phyloP scores from a whole-genome alignment of 1,140 invertebrate species.

The Dinothrombium tinctorium region DNA sequence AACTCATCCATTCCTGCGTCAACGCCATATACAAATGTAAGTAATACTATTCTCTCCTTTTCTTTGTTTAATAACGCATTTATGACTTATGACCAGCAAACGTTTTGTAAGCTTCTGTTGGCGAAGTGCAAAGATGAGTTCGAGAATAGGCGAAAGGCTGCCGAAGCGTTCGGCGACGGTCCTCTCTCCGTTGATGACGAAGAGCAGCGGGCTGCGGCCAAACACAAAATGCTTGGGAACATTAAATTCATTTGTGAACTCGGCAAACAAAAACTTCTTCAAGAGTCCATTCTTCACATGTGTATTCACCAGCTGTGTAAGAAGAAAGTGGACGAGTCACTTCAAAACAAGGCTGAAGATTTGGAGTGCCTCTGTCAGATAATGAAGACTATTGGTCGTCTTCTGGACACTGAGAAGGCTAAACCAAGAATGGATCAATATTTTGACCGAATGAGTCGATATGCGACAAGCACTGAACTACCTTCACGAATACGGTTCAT shows the following conservation, averaged over 20 bases:
- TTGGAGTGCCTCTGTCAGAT: slow-evolving; percentile 95
- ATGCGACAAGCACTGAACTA: slow-evolving; percentile 53
- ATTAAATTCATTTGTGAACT: slow-evolving; percentile 79
- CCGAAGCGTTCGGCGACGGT: slow-evolving; percentile 31
- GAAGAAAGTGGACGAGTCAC: slow-evolving; percentile 34
- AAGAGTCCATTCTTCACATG: slow-evolving; percentile 68
- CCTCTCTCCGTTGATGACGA: slow-evolving; percentile 53
- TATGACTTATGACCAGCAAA: slow-evolving; percentile 21
- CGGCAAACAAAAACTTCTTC: slow-evolving; percentile 82
- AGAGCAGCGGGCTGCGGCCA: slow-evolving; percentile 64
- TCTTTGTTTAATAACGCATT: background rate
- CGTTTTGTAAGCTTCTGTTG: slow-evolving; percentile 66
- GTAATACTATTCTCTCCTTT: slow-evolving; percentile 10
- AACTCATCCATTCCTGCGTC: background rate
- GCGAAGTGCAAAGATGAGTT: slow-evolving; percentile 87
- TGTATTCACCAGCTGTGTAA: slow-evolving; percentile 63
- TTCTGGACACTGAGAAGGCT: slow-evolving; percentile 76
- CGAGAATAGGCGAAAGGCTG: slow-evolving; percentile 37
- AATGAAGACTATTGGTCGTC: slow-evolving; percentile 85
- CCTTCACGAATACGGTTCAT: slow-evolving; percentile 84
- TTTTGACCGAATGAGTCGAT: slow-evolving; percentile 67
- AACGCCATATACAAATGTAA: background rate
- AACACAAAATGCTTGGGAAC: slow-evolving; percentile 94
- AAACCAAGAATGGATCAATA: slow-evolving; percentile 62
- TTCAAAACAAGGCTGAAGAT: slow-evolving; percentile 66